phyloP scores from a whole-genome alignment of 2,113 vertebrate genomes.

The Odobenus rosmarus region DNA sequence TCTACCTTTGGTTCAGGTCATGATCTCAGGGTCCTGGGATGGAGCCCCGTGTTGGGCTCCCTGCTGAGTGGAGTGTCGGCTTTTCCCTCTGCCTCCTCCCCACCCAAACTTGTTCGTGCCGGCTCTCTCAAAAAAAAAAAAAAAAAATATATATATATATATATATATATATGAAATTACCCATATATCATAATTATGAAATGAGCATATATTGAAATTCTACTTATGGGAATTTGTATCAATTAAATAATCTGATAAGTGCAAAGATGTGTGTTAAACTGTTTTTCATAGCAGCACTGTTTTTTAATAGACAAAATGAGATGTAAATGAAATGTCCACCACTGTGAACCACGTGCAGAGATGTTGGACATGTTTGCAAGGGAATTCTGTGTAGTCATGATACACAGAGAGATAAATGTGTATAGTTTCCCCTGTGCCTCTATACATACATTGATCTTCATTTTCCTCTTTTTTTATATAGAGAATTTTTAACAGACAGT shows the following conservation, averaged over 20 bases:
- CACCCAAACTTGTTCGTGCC: background rate
- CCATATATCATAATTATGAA: background rate
- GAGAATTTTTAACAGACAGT: background rate
- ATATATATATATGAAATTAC: background rate
- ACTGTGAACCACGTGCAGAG: background rate
- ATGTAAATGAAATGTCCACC: background rate
- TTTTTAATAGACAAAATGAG: slow-evolving; percentile 25
- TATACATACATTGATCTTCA: background rate
- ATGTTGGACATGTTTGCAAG: background rate
- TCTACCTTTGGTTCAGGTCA: background rate
- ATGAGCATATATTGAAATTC: background rate
- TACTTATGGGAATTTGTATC: background rate
- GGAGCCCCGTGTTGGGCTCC: background rate
- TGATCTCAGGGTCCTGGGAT: background rate
- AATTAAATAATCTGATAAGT: background rate
- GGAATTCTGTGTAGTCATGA: background rate
- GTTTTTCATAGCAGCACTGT: background rate
- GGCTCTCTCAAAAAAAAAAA: background rate
- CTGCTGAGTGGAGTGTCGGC: background rate
- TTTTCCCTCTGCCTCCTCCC: background rate
- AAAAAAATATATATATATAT: no score
- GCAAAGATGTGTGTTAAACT: background rate
- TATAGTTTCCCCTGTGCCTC: background rate
- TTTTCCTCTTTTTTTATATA: background rate
- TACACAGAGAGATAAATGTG: background rate